Evolutionary conservation across 2,113 vertebrate genomes (phyloP).

Genomic region (Trogon melanurus): DNA sequence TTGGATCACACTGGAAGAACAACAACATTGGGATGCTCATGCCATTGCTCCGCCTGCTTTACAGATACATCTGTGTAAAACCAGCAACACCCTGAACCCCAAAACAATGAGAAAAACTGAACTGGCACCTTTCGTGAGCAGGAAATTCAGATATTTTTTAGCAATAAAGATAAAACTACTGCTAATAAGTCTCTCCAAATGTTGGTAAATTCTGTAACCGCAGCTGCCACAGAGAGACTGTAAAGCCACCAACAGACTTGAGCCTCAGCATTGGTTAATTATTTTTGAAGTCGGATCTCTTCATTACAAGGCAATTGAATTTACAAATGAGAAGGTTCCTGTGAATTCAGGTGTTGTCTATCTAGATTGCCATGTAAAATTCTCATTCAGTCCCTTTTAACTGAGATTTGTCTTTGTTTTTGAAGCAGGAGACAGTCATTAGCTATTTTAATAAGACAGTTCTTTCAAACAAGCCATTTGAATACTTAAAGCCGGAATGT

Average conservation of each 20-base stretch:
- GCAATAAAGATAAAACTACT: background rate
- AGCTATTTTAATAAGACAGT: slow-evolving; percentile 9
- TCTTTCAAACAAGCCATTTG: slow-evolving; percentile 3
- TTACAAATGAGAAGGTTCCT: background rate
- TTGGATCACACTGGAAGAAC: background rate
- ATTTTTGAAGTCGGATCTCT: background rate
- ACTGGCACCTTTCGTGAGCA: background rate
- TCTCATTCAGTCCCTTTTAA: background rate
- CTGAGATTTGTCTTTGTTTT: slow-evolving; percentile 1
- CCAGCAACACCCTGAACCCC: background rate
- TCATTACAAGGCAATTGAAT: background rate
- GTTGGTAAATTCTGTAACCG: background rate
- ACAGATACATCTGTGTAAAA: background rate
- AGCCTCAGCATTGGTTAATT: background rate
- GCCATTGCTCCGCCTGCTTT: background rate
- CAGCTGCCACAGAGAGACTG: background rate
- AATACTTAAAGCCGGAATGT: background rate
- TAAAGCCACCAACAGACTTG: background rate
- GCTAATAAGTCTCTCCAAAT: background rate
- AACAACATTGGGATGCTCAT: background rate
- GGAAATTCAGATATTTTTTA: background rate
- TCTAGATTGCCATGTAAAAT: background rate
- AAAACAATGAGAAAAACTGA: accelerated
- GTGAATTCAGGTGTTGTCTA: background rate
- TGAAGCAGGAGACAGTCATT: background rate